These are phyloP conservation scores for Prietella phreatophila DNA, from an alignment of 2,113 vertebrate species.

Conservation along the genomic window DNA sequence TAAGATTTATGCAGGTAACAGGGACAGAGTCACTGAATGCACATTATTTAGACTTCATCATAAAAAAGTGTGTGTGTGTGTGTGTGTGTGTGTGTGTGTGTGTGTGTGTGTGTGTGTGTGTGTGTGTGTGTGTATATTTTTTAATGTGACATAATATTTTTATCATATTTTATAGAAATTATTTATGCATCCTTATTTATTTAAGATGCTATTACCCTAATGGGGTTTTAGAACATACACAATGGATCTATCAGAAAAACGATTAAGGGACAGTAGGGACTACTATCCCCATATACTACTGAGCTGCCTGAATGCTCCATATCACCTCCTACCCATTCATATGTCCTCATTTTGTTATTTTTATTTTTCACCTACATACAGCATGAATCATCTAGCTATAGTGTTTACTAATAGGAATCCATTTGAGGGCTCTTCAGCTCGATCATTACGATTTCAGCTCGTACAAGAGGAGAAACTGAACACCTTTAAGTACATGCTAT, in stretches of 20 bases:
- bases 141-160: no score
- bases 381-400: conserved; percentile 21
- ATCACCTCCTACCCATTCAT: conserved; percentile 17
- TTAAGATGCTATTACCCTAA: conserved; percentile 64
- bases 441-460: conserved; percentile 17
- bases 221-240: conserved; percentile 60
- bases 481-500: conserved; percentile 37
- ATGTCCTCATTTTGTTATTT: conserved; percentile 11
- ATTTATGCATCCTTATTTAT: conserved; percentile 63
- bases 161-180: background rate
- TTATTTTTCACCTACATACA: conserved; percentile 29
- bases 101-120: conserved; percentile 23
- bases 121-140: no score
- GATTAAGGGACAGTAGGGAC: conserved; percentile 62
- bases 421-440: conserved; percentile 19
- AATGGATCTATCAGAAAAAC: conserved; percentile 62
- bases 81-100: conserved; percentile 13
- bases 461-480: conserved; percentile 18
- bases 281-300: conserved; percentile 23
- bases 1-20: background rate
- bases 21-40: background rate
- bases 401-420: conserved; percentile 26
- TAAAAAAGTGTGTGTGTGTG: conserved; percentile 2
- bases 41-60: background rate
- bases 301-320: conserved; percentile 9